phyloP scores from a whole-genome alignment of 2,113 vertebrate genomes.

The Sorex araneus region DNA sequence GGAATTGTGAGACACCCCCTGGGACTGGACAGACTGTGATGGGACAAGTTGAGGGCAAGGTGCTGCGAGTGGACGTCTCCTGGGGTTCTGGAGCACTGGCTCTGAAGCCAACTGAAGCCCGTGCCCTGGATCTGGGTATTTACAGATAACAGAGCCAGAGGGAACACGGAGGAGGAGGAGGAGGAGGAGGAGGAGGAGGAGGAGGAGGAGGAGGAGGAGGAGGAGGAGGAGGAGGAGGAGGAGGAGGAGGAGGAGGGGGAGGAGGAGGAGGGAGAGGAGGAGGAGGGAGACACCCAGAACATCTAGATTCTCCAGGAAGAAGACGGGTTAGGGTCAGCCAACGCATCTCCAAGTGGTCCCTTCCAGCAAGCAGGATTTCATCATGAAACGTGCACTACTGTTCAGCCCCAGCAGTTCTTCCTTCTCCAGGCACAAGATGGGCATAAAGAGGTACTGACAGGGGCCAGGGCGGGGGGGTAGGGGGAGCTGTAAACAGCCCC shows the following conservation, averaged over 20 bases:
- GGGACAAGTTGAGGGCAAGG: accelerated
- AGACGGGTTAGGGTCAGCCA: background rate
- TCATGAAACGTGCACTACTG: background rate
- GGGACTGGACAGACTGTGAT: background rate
- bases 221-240: accelerated
- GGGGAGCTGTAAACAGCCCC: background rate
- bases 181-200: accelerated
- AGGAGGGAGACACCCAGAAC: background rate
- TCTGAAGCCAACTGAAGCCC: background rate
- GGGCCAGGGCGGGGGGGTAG: background rate
- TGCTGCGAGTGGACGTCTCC: background rate
- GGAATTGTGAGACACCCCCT: background rate
- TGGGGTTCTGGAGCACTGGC: background rate
- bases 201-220: too few species aligned
- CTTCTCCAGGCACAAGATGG: accelerated
- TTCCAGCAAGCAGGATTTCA: background rate
- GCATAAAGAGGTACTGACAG: background rate
- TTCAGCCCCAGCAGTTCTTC: too few species aligned
- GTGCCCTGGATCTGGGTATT: accelerated
- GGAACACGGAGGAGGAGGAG: accelerated
- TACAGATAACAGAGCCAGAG: background rate
- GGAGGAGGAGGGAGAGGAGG: accelerated
- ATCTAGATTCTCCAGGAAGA: background rate
- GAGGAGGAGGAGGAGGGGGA: accelerated
- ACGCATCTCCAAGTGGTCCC: background rate